These are phyloP conservation scores for Gallirallus australis DNA, from an alignment of 2,797 vertebrate species.

Conservation along the genomic window DNA sequence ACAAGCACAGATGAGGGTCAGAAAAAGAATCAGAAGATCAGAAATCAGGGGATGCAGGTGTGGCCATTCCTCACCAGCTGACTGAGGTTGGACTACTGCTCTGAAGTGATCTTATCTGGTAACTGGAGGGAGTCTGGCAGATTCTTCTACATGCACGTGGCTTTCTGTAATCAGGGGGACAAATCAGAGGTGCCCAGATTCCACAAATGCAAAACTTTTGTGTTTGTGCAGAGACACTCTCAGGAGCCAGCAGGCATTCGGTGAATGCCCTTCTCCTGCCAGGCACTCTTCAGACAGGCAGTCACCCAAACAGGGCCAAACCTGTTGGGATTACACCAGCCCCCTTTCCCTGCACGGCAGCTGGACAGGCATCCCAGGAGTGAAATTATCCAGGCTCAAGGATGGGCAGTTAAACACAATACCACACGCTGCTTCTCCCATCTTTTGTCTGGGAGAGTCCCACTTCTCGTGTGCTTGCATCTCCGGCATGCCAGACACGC, in stretches of 20 bases:
- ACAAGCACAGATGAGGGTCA: background rate
- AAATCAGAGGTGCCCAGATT: background rate
- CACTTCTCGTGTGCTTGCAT: background rate
- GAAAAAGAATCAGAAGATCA: background rate
- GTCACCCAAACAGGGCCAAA: background rate
- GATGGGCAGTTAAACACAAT: conserved; percentile 11
- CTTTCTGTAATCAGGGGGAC: background rate
- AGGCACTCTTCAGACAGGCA: background rate
- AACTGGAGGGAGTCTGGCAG: background rate
- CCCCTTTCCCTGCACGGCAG: background rate
- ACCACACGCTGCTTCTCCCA: background rate
- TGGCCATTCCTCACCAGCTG: background rate
- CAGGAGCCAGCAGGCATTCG: background rate
- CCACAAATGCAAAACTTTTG: background rate
- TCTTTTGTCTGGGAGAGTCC: background rate
- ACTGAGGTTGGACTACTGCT: background rate
- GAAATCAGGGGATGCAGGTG: background rate
- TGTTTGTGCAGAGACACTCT: background rate
- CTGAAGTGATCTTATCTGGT: background rate
- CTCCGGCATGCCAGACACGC: conserved; percentile 10
- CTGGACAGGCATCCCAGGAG: background rate
- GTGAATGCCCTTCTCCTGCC: background rate
- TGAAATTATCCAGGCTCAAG: conserved; percentile 30
- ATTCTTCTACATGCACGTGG: background rate
- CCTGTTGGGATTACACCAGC: background rate